Evolutionary conservation across 2,797 vertebrate genomes (phyloP), one percentile per base, ranked within the genome.

Genomic region (Linurgus olivaceus): DNA sequence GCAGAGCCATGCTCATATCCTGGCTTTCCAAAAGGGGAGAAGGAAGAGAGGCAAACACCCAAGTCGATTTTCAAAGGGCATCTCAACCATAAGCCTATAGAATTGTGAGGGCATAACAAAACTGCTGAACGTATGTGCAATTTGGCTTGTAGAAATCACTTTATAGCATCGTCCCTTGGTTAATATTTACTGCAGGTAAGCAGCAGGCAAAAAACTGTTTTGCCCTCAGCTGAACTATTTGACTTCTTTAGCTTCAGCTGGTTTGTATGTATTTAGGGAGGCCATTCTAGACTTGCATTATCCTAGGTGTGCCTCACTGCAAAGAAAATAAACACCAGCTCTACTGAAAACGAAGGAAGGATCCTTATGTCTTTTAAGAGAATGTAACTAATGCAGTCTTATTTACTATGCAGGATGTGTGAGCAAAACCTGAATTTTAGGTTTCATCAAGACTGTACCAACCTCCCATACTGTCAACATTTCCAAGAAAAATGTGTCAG

Each of bases 71-170:
- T 50, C n/a, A 40, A 54, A 71, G 20, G 11, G 35, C 61, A 66
- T 6, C 44, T 58, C 61, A 58, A 15, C n/a, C 52, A 24, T 1
- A 3, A 62, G 31, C 26, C n/a, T 42, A 2, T 1, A 6, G 24
- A 21, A 25, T 0, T n/a, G 23, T n/a, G 26, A 67, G 10, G 48
- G 28, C 16, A 15, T 5, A 65, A 31, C 48, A 62, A 51, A 92
- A 54, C 4, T 8, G 31, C 55, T 57, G 18, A 79, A 38, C 45
- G 12, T 15, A 55, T 4, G 13, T 57, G 17, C 24, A 85, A 52
- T 58, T n/a, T 37, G 50, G 87, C 66, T 88, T 66, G 25, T 21
- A 71, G 57, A 66, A 85, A 72, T 54, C 15, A 47, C 28, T 68
- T 40, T 13, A 52, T 5, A 20, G 58, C 23, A 31, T 1, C 6